phyloP scores from a whole-genome alignment of 2,797 vertebrate genomes.

The Agapornis canus region DNA sequence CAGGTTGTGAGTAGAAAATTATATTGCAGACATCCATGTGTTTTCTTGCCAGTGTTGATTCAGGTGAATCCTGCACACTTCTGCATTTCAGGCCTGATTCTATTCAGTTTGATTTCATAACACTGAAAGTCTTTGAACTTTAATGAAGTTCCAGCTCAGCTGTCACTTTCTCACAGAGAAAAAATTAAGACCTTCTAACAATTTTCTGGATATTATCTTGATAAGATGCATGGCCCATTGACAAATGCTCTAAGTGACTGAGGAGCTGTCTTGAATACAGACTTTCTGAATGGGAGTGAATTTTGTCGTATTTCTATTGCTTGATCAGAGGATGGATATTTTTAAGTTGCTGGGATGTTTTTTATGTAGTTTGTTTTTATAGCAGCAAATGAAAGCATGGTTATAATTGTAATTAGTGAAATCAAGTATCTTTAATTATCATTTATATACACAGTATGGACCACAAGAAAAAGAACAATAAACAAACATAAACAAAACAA shows the following conservation, averaged over 20 bases:
- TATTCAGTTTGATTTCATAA: background rate
- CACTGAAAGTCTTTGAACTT: background rate
- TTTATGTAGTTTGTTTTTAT: background rate
- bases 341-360: background rate
- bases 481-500: background rate
- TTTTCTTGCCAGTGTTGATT: background rate
- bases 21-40: background rate
- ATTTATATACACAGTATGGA: background rate
- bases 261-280: background rate
- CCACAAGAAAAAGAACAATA: rapidly evolving
- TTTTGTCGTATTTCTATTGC: background rate
- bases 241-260: background rate
- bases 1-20: background rate
- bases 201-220: background rate
- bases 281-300: background rate
- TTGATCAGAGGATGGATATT: background rate
- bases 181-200: background rate
- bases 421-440: background rate
- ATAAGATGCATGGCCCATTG: background rate
- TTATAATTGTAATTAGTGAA: background rate
- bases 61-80: background rate
- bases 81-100: background rate
- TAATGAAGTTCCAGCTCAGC: background rate
- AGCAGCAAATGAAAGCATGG: background rate
- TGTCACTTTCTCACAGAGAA: background rate